Conservation (phyloP, 2,113 vertebrate species). For the Acrocephalus kingi region DNA sequence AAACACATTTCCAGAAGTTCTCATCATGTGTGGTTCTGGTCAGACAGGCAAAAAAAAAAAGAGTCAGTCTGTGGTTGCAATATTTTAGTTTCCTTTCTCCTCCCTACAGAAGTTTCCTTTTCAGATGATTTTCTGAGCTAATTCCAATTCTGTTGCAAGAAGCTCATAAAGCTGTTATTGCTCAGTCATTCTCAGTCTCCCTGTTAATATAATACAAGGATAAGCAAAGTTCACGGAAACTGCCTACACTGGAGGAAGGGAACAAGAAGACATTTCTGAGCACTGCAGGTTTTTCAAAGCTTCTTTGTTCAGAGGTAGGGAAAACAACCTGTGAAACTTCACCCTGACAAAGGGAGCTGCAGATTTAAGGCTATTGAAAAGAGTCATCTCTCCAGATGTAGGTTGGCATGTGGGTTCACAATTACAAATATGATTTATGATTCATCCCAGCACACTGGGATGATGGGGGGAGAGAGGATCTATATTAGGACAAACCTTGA, state of each 20-base stretch:
- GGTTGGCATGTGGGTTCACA: slow-evolving; percentile 57
- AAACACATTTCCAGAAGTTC: neutral
- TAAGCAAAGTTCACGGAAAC: slow-evolving; percentile 21
- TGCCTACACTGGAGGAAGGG: neutral
- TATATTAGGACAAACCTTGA: slow-evolving; percentile 20
- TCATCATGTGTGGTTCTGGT: neutral
- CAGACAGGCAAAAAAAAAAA: neutral
- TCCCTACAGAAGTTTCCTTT: neutral
- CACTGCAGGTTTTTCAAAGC: neutral
- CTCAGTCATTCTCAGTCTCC: neutral
- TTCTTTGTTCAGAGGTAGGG: slow-evolving; percentile 16
- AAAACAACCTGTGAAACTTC: slow-evolving; percentile 45
- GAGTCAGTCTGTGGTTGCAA: neutral
- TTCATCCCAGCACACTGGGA: slow-evolving; percentile 21
- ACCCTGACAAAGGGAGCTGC: slow-evolving; percentile 17
- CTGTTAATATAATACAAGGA: neutral
- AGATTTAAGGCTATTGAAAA: slow-evolving; percentile 25
- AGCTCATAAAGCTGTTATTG: slow-evolving; percentile 13
- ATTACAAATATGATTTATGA: slow-evolving; percentile 25
- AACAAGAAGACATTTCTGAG: slow-evolving; percentile 36
- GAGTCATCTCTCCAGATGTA: slow-evolving; percentile 43
- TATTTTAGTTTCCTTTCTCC: neutral
- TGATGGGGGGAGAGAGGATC: neutral
- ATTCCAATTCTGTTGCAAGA: neutral
- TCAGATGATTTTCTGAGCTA: neutral